Evolutionary conservation across 2,113 vertebrate species (phyloP).

Genomic region (Calypte anna): DNA sequence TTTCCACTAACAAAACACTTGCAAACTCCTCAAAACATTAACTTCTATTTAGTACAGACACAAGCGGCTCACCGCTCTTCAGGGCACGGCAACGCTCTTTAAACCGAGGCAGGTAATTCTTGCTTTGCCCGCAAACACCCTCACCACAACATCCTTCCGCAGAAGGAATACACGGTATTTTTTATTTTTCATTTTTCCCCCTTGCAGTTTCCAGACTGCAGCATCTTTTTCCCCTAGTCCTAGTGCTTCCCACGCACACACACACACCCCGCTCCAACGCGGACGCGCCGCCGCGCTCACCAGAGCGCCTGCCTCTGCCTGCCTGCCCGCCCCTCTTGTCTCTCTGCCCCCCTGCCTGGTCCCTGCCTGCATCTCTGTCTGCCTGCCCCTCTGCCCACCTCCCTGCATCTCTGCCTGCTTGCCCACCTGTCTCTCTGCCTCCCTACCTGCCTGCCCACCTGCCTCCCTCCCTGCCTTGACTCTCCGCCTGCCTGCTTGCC

Average conservation of each 20-base stretch:
- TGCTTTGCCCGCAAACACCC: background rate
- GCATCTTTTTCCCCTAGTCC: background rate
- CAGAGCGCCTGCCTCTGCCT: too few species aligned
- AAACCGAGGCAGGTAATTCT: background rate
- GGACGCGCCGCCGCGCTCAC: too few species aligned
- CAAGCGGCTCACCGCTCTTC: background rate
- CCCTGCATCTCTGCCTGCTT: background rate
- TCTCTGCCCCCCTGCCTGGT: too few species aligned
- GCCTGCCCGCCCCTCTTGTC: too few species aligned
- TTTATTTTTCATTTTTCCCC: background rate
- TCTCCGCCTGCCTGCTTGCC: background rate
- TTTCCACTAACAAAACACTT: background rate
- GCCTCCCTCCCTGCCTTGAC: background rate
- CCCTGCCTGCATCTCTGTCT: too few species aligned
- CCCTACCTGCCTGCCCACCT: background rate
- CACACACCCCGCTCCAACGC: fast-evolving
- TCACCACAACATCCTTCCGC: background rate
- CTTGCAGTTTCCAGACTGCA: background rate
- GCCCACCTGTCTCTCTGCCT: background rate
- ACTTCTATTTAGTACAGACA: background rate
- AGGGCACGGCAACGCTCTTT: background rate
- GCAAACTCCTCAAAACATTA: background rate
- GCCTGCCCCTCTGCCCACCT: background rate
- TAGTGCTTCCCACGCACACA: background rate
- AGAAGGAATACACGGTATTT: background rate